Evolutionary conservation across 2,888 invertebrate species (phyloP).

Genomic region (Pardosa pseudoannulata): DNA sequence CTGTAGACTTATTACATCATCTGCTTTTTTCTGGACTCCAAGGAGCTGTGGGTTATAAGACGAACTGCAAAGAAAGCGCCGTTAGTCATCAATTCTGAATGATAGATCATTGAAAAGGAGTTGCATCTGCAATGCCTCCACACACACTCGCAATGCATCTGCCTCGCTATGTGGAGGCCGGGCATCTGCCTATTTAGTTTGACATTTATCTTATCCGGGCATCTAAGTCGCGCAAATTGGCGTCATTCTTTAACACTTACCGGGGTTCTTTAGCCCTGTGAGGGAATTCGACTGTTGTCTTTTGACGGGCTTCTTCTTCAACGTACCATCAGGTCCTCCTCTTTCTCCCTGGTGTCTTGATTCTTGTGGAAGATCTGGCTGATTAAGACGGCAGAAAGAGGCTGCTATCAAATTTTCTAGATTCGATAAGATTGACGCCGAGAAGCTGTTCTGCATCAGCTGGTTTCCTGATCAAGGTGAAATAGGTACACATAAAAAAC

Average conservation of each 20-base stretch:
- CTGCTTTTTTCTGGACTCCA: constrained; percentile 26
- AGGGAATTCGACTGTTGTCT: constrained; percentile 25
- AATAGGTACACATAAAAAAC: neutral
- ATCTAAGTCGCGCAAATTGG: constrained; percentile 47
- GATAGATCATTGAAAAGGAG: constrained; percentile 55
- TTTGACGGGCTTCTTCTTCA: neutral
- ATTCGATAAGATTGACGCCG: neutral
- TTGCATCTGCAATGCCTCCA: constrained; percentile 41
- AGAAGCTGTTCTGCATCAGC: neutral
- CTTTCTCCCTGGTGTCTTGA: constrained; percentile 44
- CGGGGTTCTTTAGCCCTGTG: neutral
- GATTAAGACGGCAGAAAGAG: constrained; percentile 34
- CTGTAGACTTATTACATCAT: constrained; percentile 17
- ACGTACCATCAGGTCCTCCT: neutral
- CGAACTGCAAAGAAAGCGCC: constrained; percentile 48
- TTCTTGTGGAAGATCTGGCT: constrained; percentile 41
- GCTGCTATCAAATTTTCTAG: neutral
- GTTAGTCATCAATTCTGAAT: constrained; percentile 64
- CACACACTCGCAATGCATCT: constrained; percentile 26
- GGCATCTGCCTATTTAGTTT: constrained; percentile 63
- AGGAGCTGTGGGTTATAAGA: constrained; percentile 49
- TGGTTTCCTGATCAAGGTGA: constrained; percentile 12
- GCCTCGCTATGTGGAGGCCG: constrained; percentile 13
- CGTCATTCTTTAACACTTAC: constrained; percentile 50
- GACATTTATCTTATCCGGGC: constrained; percentile 48